Percentiles rank a stretch among this genome's conserved stretches.
Conservation (phyloP, 2,888 invertebrate species). For the Mactromeris polynyma region DNA sequence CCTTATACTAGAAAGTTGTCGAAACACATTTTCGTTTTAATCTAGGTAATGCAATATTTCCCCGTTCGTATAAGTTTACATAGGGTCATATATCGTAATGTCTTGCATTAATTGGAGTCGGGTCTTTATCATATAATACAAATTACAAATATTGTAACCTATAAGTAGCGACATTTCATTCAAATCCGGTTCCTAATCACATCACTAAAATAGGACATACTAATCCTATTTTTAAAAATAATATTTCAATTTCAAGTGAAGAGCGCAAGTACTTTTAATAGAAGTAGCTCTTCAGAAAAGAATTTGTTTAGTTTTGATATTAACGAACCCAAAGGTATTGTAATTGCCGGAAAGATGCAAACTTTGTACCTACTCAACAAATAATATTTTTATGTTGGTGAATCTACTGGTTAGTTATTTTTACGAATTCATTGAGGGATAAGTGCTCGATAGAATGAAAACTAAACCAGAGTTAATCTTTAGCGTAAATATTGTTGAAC, state of each 20-base stretch:
- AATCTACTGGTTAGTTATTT: slow-evolving; percentile 17
- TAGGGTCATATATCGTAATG: slow-evolving; percentile 13
- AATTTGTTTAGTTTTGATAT: slow-evolving; percentile 35
- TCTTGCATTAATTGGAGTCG: slow-evolving; percentile 5
- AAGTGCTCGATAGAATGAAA: slow-evolving; percentile 8
- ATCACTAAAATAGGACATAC: background rate
- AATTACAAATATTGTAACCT: slow-evolving; percentile 22
- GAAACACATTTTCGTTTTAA: background rate
- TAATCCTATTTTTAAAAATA: slow-evolving; percentile 42
- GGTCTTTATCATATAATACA: slow-evolving; percentile 31
- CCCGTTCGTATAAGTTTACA: background rate
- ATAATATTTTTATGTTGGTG: slow-evolving; percentile 43
- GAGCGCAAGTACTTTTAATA: slow-evolving; percentile 26
- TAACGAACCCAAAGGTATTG: slow-evolving; percentile 33
- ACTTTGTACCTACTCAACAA: slow-evolving; percentile 5
- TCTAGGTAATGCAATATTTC: background rate
- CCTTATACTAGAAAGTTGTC: no score
- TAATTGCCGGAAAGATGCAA: slow-evolving; percentile 14
- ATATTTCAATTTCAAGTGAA: slow-evolving; percentile 31
- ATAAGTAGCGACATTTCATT: slow-evolving; percentile 1
- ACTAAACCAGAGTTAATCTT: background rate
- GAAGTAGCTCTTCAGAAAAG: slow-evolving; percentile 20
- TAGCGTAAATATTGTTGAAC: slow-evolving; percentile 5
- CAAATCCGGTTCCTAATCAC: slow-evolving; percentile 8
- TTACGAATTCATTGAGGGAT: slow-evolving; percentile 13